Evolutionary conservation across 2,888 invertebrate species (phyloP), one percentile per base, ranked within the genome.

Genomic region (Dascillus cervinus): DNA sequence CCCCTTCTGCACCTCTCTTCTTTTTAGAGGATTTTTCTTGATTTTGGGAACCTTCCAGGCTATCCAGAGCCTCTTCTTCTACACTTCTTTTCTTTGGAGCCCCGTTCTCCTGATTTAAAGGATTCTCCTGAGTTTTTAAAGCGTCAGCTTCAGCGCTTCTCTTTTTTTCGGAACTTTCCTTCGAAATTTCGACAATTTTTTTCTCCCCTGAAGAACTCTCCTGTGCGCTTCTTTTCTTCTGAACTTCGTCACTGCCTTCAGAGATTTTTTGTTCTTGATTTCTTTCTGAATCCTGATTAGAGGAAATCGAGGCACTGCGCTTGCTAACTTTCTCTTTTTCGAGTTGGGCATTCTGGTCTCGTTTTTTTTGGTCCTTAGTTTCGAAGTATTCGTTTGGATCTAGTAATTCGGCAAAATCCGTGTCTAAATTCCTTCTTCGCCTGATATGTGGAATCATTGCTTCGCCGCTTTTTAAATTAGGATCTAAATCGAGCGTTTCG

Each of bases 401-500:
- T n/a, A n/a, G n/a, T n/a, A n/a, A n/a, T n/a, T n/a, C n/a, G n/a
- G n/a, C n/a, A n/a, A n/a, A n/a, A n/a, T n/a, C n/a, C n/a, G n/a
- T n/a, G n/a, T 40, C 32, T 1, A 31, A 13, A 26, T 37, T 29
- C 25, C 60, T 44, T 39, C 58, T 52, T 13, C 47, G 47, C 21
- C 61, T 41, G 3, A 61, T 44, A 29, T 56, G 50, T 5, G 55
- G 51, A 22, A 45, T 42, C 3, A 54, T 37, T 24, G 49, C 46
- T 8, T 44, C 48, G 4, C 52, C 52, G 3, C 44, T 37, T 37
- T 50, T 46, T 9, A 49, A 13, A 8, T 46, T 44, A 0, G 62
- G 62, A 43, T 60, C 49, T n/a, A 62, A 43, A 13, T 48, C 48
- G 10, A 47, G 48, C 3, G 48, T 52, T 47, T 62, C 60, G 37